A percentile compares a stretch with the other conserved stretches of the same genome.
These are phyloP conservation scores for Drosophila melanocephala DNA, from an alignment of 2,888 invertebrate species.

Conservation along the genomic window DNA sequence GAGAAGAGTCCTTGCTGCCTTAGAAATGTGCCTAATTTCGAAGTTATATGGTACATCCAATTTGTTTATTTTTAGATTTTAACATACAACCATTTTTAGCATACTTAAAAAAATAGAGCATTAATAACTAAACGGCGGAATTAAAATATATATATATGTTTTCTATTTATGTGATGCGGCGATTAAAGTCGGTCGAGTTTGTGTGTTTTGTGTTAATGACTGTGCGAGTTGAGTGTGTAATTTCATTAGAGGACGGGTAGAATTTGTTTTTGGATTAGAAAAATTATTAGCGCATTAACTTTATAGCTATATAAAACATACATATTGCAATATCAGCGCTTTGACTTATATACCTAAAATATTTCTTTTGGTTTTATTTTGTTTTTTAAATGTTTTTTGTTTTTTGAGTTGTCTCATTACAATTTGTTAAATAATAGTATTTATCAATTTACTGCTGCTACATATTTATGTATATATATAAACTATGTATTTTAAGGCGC, in stretches of 20 bases:
- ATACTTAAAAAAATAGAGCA: constrained; percentile 61
- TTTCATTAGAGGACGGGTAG: constrained; percentile 71
- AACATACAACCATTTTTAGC: constrained; percentile 71
- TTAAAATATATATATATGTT: constrained; percentile 27
- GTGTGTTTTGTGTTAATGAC: constrained; percentile 16
- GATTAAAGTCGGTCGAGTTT: constrained; percentile 23
- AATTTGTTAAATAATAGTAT: constrained; percentile 45
- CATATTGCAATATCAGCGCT: constrained; percentile 70
- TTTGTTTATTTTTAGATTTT: constrained; percentile 38
- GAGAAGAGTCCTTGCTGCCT: constrained; percentile 23
- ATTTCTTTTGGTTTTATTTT: constrained; percentile 58
- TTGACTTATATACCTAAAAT: constrained; percentile 65
- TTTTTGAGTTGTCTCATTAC: constrained; percentile 22
- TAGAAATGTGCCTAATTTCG: constrained; percentile 25
- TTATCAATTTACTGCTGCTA: constrained; percentile 45
- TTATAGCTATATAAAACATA: constrained; percentile 41
- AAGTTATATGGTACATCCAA: constrained; percentile 18
- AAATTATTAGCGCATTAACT: constrained; percentile 41
- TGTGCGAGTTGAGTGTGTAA: constrained; percentile 45
- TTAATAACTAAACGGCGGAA: constrained; percentile 68
- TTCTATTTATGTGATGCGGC: constrained; percentile 13
- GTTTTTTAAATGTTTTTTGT: constrained; percentile 20
- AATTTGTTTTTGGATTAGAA: constrained; percentile 22
- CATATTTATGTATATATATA: constrained; percentile 21
- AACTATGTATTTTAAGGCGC: constrained; percentile 64